A percentile compares a stretch with the other conserved stretches of the same genome.
Evolutionary conservation across 2,797 vertebrate species (phyloP).

Genomic region (Todus mexicanus): DNA sequence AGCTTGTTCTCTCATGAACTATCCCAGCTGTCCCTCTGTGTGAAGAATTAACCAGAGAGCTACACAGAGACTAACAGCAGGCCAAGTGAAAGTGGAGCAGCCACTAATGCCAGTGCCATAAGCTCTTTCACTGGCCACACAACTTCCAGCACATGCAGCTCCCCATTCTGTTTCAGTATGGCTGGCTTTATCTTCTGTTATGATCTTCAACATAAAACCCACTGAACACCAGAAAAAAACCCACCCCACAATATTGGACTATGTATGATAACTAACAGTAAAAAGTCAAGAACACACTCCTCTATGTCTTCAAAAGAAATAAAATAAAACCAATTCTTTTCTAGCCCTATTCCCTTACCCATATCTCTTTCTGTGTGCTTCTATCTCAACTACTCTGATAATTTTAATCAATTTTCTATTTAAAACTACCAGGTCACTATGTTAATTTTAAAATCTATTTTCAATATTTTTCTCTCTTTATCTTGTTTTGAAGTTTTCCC

Average conservation of each 20-base stretch:
- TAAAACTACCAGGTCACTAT: not conserved
- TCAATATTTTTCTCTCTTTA: not conserved
- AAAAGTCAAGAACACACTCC: too few species aligned
- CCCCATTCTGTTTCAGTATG: not conserved
- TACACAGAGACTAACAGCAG: not conserved
- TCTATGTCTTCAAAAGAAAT: too few species aligned
- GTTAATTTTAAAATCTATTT: not conserved
- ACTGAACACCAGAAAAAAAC: not conserved
- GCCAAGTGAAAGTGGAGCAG: not conserved
- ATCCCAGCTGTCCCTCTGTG: not conserved
- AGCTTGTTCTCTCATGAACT: not conserved
- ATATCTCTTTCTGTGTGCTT: not conserved
- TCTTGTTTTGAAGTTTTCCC: not conserved
- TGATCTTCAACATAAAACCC: not conserved
- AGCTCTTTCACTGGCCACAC: not conserved
- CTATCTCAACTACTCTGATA: not conserved
- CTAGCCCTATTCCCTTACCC: not conserved
- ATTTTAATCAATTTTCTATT: not conserved
- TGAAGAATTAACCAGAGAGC: not conserved
- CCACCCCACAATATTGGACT: not conserved
- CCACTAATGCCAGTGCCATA: not conserved
- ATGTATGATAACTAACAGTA: not conserved
- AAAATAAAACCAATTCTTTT: too few species aligned
- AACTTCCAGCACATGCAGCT: not conserved
- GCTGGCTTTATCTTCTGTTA: not conserved